Percentiles rank a stretch among this genome's conserved stretches.
Conservation (phyloP, 2,797 vertebrate genomes). For the Danio albolineatus region DNA sequence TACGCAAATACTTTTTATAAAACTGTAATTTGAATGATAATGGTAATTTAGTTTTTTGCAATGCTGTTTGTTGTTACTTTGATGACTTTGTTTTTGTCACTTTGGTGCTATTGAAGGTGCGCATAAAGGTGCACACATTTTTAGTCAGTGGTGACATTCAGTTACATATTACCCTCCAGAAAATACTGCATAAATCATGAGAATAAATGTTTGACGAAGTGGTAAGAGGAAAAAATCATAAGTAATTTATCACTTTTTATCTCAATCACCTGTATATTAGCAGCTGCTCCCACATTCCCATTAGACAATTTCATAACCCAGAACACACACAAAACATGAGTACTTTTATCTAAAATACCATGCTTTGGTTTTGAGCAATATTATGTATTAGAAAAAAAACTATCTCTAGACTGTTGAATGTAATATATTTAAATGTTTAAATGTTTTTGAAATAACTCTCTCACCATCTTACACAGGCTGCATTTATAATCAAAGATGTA, state of each 20-base stretch:
- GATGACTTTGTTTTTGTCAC: too few relatives aligned
- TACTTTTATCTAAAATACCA: not conserved
- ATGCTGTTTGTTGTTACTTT: not conserved
- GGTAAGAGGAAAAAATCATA: not conserved
- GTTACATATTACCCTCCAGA: not conserved
- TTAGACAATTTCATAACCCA: not conserved
- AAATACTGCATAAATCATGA: constrained; percentile 14
- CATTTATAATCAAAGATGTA: too few relatives aligned
- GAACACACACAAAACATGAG: too few relatives aligned
- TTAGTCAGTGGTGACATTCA: not conserved
- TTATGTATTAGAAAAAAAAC: not conserved
- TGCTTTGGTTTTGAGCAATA: not conserved
- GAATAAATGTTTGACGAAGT: not conserved
- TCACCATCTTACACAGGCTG: too few relatives aligned
- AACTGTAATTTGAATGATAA: too few relatives aligned
- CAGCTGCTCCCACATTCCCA: not conserved
- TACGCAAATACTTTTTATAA: too few relatives aligned
- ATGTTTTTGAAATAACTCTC: too few relatives aligned
- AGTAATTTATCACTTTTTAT: constrained; percentile 20
- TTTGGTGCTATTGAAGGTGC: not conserved
- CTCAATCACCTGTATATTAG: not conserved
- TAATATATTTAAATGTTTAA: too few relatives aligned
- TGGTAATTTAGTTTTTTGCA: too few relatives aligned
- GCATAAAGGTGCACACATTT: not conserved
- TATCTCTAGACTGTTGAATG: too few relatives aligned